Base-by-base conservation (phyloP, 2,113 vertebrate genomes). In the Otolemur garnettii region DNA sequence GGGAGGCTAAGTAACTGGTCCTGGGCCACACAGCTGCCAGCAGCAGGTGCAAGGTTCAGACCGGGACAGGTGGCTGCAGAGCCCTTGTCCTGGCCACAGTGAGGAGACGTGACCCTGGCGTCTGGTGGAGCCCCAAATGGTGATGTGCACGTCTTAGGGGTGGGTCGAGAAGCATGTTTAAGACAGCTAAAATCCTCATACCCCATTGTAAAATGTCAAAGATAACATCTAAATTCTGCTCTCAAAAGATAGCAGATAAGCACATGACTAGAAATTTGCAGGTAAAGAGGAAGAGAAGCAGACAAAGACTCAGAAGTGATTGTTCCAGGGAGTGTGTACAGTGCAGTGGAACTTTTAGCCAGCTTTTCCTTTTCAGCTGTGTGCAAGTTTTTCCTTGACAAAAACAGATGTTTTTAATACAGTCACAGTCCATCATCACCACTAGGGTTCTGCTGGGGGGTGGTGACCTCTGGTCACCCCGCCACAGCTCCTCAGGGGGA, bases 261-360 rank as follows among this genome's bases (percentile, higher is more conserved):
- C 1, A 0, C 1, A 0, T 5, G 68, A 71, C 33, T 35, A n/a
- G 33, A 17, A 21, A 35, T 4, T 0, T 7, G 8, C 1, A 2
- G 24, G 17, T 19, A 38, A 35, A 42, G 9, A 7, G 10, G 15
- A 35, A 30, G 26, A 55, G 45, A 55, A 55, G 45, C 7, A 3
- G 0, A 2, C 9, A 2, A 26, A 35, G 50, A 35, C 5, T 3
- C 0, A 0, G 50, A 55, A 11, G 83, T 7, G 50, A 3, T 10
- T 9, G 0, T 18, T 28, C 50, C 12, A 24, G 53, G n/a, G 45
- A 8, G 3, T 8, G 84, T 0, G 14, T 13, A 33, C 14, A 53
- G 55, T 50, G 26, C 4, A 26, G 15, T 14, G 2, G 33, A 50
- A 24, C 74, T 72, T 17, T 72, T 10, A 21, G n/a, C 8, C 15